A percentile compares a stretch with the other conserved stretches of the same genome.
phyloP scores from a whole-genome alignment of 2,888 invertebrate genomes.

The Eristalis tenax region DNA sequence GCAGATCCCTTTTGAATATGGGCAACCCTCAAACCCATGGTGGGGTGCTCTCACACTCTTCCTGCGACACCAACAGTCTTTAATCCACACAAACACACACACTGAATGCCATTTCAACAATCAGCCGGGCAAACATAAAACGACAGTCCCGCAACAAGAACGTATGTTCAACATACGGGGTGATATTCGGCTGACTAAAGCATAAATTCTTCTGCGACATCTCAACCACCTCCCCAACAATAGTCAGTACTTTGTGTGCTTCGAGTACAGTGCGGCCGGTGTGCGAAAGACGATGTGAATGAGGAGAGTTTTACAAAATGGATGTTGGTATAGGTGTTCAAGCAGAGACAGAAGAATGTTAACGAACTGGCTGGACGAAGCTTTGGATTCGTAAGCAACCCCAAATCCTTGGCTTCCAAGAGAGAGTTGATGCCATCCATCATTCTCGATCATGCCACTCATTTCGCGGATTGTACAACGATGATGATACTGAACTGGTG shows the following conservation, averaged over 20 bases:
- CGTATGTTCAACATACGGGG: conserved; percentile 66
- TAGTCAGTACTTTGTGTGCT: conserved; percentile 11
- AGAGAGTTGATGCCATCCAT: no score
- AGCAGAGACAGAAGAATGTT: no score
- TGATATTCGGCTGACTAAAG: conserved; percentile 71
- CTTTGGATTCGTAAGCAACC: no score
- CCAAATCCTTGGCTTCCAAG: no score
- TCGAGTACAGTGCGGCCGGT: conserved; percentile 18
- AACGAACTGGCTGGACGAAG: no score
- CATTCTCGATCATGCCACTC: no score
- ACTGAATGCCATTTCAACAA: conserved; percentile 57
- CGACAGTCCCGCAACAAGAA: conserved; percentile 68
- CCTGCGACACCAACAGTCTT: conserved; percentile 1
- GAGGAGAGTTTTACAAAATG: no score
- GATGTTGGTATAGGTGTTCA: no score
- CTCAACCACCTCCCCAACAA: conserved; percentile 34
- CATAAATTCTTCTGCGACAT: conserved; percentile 72
- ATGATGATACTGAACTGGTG: no score
- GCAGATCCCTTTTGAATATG: background rate
- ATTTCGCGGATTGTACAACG: no score
- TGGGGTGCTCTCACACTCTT: background rate
- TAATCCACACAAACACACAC: conserved; percentile 1
- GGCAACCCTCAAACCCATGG: no score
- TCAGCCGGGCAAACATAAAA: conserved; percentile 64
- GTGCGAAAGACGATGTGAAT: background rate